A percentile compares a stretch with the other conserved stretches of the same genome.
Conservation (phyloP, 2,797 vertebrate species). For the Knipowitschia caucasica region DNA sequence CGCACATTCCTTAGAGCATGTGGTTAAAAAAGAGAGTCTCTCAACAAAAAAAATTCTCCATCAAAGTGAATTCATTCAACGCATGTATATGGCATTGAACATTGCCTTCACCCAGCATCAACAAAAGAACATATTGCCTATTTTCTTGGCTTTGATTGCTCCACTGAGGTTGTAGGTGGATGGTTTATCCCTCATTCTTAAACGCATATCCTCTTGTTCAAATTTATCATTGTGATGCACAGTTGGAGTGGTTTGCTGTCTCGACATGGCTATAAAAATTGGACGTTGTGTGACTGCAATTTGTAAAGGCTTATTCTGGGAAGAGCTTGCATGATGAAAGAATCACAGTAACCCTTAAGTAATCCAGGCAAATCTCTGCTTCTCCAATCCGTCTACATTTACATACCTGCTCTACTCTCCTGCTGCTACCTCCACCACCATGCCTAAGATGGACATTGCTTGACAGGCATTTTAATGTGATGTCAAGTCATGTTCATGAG, state of each 20-base stretch:
- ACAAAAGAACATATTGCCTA: conserved; percentile 20
- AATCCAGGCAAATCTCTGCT: conserved; percentile 5
- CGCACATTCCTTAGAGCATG: too few species aligned
- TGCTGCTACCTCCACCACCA: conserved; percentile 8
- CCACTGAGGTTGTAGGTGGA: conserved; percentile 32
- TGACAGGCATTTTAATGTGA: conserved; percentile 49
- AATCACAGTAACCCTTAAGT: conserved; percentile 3
- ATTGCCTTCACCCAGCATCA: background rate
- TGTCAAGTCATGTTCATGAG: conserved; percentile 56
- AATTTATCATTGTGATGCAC: conserved; percentile 14
- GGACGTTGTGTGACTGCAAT: conserved; percentile 5
- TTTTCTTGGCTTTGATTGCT: conserved; percentile 24
- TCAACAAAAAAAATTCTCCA: too few species aligned
- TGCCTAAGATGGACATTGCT: conserved; percentile 26
- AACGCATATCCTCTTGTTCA: conserved; percentile 16
- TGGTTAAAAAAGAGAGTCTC: too few species aligned
- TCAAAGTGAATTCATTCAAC: background rate
- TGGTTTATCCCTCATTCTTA: conserved; percentile 38
- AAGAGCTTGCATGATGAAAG: conserved; percentile 10
- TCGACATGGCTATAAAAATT: background rate
- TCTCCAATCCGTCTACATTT: conserved; percentile 7
- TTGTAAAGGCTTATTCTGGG: background rate
- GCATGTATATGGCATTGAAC: background rate
- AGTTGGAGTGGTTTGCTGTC: conserved; percentile 6
- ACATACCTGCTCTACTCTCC: conserved; percentile 2